Evolutionary conservation across 2,113 vertebrate genomes (phyloP).

Genomic region (Dipodomys stephensi): DNA sequence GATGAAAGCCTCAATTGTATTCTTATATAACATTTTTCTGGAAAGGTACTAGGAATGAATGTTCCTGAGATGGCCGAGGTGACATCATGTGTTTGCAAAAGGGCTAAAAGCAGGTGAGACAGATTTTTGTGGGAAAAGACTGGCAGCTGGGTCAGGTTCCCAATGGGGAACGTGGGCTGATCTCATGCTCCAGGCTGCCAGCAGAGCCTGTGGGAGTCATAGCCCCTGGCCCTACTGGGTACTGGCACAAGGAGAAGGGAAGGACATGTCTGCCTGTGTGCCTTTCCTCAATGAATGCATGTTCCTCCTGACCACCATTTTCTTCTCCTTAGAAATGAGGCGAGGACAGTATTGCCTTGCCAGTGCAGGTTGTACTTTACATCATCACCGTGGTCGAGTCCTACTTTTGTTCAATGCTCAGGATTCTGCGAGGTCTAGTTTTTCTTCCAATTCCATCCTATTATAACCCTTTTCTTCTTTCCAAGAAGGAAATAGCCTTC

Average conservation of each 20-base stretch:
- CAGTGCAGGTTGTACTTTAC: conserved; percentile 18
- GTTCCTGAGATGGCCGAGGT: conserved; percentile 70
- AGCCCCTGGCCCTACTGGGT: not conserved
- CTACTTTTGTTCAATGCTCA: conserved; percentile 36
- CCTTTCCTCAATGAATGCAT: conserved; percentile 13
- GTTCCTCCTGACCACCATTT: not conserved
- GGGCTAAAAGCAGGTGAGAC: conserved; percentile 56
- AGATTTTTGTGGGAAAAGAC: conserved; percentile 67
- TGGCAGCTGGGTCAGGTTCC: not conserved
- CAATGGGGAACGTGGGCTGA: not conserved
- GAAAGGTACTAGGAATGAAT: conserved; percentile 71
- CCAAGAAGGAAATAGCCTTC: conserved; percentile 3
- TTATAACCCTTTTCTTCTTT: not conserved
- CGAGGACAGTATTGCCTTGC: not conserved
- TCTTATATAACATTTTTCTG: conserved; percentile 63
- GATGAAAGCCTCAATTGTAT: conserved; percentile 72
- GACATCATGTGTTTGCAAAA: conserved; percentile 77
- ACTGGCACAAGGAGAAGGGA: not conserved
- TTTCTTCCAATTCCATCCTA: not conserved
- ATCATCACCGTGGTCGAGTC: not conserved
- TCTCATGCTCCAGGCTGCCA: not conserved
- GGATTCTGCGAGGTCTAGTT: not conserved
- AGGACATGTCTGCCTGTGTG: not conserved
- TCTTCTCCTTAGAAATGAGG: conserved; percentile 45
- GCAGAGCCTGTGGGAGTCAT: not conserved